Percentiles rank a stretch among this genome's conserved stretches.
Conservation (phyloP, 1,140 invertebrate genomes). For the Ericerus pela region DNA sequence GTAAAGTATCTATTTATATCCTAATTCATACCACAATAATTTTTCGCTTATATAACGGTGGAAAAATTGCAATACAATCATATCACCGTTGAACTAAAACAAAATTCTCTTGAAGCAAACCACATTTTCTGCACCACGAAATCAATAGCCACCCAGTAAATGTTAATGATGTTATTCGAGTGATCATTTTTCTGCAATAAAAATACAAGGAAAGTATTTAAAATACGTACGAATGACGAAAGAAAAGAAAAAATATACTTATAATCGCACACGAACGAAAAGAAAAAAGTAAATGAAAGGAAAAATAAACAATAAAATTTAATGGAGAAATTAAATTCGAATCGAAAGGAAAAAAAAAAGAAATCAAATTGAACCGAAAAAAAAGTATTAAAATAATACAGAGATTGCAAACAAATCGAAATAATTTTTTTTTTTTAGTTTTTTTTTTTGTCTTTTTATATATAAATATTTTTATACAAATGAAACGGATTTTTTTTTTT, state of each 20-base stretch:
- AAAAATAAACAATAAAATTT: neutral
- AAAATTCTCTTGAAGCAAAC: neutral
- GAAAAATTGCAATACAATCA: too few relatives aligned
- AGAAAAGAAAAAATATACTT: neutral
- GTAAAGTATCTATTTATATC: neutral
- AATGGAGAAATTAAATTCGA: neutral
- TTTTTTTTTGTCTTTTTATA: neutral
- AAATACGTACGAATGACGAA: neutral
- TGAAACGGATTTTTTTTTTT: slow-evolving; percentile 1
- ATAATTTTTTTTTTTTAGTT: neutral
- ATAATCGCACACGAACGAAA: neutral
- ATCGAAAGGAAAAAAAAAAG: too few relatives aligned
- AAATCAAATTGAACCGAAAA: neutral
- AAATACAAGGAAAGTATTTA: slow-evolving; percentile 3
- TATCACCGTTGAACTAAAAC: neutral
- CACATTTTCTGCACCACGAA: neutral
- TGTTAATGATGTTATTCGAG: neutral
- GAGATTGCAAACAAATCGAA: slow-evolving; percentile 7
- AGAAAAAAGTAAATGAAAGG: neutral
- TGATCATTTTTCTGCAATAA: slow-evolving; percentile 5
- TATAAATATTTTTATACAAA: neutral
- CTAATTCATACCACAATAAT: neutral
- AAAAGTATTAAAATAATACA: neutral
- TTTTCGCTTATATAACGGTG: too few relatives aligned
- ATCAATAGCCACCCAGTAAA: neutral